phyloP scores from a whole-genome alignment of 2,888 invertebrate genomes.

The Endomychus coccineus region DNA sequence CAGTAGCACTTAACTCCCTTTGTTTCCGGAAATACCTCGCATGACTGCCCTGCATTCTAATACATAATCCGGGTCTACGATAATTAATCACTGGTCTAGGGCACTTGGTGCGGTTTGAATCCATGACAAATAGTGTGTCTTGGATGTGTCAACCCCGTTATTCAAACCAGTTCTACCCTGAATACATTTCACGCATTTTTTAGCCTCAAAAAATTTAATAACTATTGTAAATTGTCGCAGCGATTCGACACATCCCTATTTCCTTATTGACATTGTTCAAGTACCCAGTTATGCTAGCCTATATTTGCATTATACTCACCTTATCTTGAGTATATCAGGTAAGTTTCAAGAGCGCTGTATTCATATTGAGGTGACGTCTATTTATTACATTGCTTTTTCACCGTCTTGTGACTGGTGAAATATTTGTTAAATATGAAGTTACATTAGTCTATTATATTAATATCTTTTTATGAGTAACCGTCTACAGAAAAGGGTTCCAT shows the following conservation, averaged over 20 bases:
- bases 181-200: conserved; percentile 33
- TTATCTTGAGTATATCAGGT: conserved; percentile 27
- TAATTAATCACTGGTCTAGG: conserved; percentile 38
- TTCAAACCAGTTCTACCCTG: conserved; percentile 30
- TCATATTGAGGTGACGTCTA: conserved; percentile 27
- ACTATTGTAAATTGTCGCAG: conserved; percentile 35
- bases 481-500: no score
- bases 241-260: conserved; percentile 29
- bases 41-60: conserved; percentile 31
- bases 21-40: conserved; percentile 32
- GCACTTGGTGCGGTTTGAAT: conserved; percentile 34
- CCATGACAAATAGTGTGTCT: conserved; percentile 41
- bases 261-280: conserved; percentile 28
- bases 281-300: conserved; percentile 20
- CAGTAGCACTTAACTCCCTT: conserved; percentile 33
- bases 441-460: conserved; percentile 13
- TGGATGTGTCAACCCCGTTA: conserved; percentile 37
- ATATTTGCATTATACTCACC: conserved; percentile 29
- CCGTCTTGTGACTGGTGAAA: conserved; percentile 14
- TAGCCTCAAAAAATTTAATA: conserved; percentile 29
- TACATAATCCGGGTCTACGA: conserved; percentile 35
- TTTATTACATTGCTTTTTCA: conserved; percentile 23
- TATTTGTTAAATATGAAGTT: conserved; percentile 15
- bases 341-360: conserved; percentile 18
- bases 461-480: no score